These are phyloP conservation scores for Elachura formosa DNA, from an alignment of 2,113 vertebrate genomes.

Conservation along the genomic window DNA sequence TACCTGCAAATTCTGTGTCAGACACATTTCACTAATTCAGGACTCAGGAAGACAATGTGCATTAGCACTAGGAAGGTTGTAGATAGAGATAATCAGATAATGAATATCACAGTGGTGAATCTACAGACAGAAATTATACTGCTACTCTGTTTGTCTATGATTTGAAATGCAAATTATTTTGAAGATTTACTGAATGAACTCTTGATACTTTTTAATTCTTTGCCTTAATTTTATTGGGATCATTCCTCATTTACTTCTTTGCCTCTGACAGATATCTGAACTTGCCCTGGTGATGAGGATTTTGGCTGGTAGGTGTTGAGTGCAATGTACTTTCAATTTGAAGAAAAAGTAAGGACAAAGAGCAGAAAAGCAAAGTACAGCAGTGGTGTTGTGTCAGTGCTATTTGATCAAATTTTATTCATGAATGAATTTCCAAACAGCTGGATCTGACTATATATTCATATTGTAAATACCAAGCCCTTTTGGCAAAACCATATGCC, in stretches of 20 bases:
- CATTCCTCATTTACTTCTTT: not conserved
- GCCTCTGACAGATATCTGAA: not conserved
- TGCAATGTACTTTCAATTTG: not conserved
- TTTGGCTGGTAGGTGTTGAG: not conserved
- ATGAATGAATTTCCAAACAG: not conserved
- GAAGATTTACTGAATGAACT: not conserved
- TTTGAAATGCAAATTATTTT: slow-evolving; percentile 33
- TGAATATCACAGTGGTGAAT: slow-evolving; percentile 13
- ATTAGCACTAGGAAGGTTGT: not conserved
- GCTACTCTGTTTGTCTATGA: not conserved
- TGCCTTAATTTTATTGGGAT: not conserved
- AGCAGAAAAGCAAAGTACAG: not conserved
- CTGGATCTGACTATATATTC: not conserved
- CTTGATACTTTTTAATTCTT: not conserved
- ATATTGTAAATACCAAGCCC: not conserved
- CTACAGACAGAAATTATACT: slow-evolving; percentile 26
- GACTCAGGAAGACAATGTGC: not conserved
- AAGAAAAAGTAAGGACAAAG: not conserved
- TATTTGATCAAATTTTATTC: not conserved
- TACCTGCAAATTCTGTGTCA: slow-evolving; percentile 46
- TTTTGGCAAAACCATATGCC: not conserved
- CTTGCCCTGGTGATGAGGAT: not conserved
- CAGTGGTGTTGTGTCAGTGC: not conserved
- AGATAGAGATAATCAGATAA: slow-evolving; percentile 44
- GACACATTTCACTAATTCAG: slow-evolving; percentile 37